Base-by-base conservation (phyloP, 2,888 invertebrate species). In the Malthinus seriepunctatus region DNA sequence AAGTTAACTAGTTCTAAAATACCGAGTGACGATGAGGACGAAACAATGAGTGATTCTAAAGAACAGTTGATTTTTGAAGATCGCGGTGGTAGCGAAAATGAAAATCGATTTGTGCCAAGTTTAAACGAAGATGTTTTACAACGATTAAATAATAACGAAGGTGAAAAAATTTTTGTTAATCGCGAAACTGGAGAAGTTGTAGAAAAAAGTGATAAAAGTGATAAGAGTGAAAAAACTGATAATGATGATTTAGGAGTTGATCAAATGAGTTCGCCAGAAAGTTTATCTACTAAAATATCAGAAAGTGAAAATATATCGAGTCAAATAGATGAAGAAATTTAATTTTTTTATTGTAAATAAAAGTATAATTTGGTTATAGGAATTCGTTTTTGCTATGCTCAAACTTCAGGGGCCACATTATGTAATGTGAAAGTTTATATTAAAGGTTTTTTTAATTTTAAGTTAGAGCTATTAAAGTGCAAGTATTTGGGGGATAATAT, bases 1-100 rank as follows among this genome's bases (percentile, higher is more conserved):
- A 84, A 82, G 69, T 81, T 86, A 67, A 82, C 80, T 62, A 79
- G 84, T 56, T 80, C 78, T 56, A 81, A 82, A 71, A 66, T 82
- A 39, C 81, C 82, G 54, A 80, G 80, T 51, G 72, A n/a, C 14
- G 64, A 62, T n/a, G 58, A 57, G 53, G 71, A 71, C 50, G 63
- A 62, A 32, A 66, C 60, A 11, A 61, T 58, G 23, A 57, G 61
- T 34, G 56, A 57, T 47, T 63, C 51, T 51, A 57, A 52, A 38
- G 64, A 66, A 49, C 56, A 50, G 38, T 62, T 73, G n/a, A 66
- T 75, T 50, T 75, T 73, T 61, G 72, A 73, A 44, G 73, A 74
- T 51, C 63, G 68, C 32, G 73, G 67, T 15, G 58, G 63, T 23
- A 63, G 67, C 42, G 59, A 63, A 12, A 69, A 68, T 23, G 68